A percentile compares a stretch with the other conserved stretches of the same genome.
Conservation (phyloP, 1,140 invertebrate genomes). For the Stratiolaelaps scimitus region DNA sequence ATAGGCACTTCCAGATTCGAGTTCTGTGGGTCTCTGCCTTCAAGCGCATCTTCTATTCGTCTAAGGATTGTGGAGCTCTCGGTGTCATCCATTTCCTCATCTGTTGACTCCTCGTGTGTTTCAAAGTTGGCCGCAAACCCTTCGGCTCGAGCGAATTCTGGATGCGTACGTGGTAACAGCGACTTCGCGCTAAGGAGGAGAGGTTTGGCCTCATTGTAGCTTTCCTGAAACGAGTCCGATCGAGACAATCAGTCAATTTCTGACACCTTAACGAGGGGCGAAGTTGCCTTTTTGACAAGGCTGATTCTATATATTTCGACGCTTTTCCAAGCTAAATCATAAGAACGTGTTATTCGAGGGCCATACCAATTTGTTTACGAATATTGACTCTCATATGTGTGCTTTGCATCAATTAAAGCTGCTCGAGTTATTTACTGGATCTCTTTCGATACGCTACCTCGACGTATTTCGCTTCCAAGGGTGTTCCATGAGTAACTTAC, state of each 20-base stretch:
- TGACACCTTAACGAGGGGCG: background rate
- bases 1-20: background rate
- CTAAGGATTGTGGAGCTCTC: background rate
- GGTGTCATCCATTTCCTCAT: conserved; percentile 18
- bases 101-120: conserved; percentile 10
- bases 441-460: too few relatives aligned
- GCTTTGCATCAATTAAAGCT: too few relatives aligned
- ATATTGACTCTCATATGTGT: too few relatives aligned
- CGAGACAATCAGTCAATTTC: background rate
- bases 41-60: background rate
- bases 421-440: too few relatives aligned
- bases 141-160: conserved; percentile 11
- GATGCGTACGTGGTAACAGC: background rate
- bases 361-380: too few relatives aligned
- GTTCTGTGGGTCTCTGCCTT: background rate
- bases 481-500: too few relatives aligned
- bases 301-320: conserved; percentile 1
- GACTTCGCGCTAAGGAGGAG: background rate
- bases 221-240: background rate
- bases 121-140: conserved; percentile 8
- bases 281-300: background rate
- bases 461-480: too few relatives aligned
- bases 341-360: too few relatives aligned
- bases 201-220: background rate
- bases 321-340: too few relatives aligned